Evolutionary conservation across 92 coral and sea anemone species (phyloP), one percentile per base, ranked within the genome.

Genomic region (Montipora capitata): DNA sequence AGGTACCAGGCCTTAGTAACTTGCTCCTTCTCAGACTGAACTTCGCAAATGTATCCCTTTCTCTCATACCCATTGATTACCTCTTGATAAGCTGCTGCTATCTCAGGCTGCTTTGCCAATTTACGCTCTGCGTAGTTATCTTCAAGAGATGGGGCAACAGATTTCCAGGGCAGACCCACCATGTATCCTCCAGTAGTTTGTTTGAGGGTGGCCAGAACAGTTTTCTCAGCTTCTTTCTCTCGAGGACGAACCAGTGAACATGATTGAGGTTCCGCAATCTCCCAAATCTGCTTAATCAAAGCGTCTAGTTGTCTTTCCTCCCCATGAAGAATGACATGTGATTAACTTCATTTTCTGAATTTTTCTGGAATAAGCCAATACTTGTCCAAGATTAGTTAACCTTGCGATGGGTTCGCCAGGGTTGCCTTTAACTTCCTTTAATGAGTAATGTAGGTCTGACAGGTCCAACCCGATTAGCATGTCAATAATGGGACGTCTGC

Each of bases 391-490:
- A 58, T 6, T 6, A 4, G 12, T 58, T 13, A 58, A 58, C 64
- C 64, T 58, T 58, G 64, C 64, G 15, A 58, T 58, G 64, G 64
- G 64, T 58, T 58, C 64, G n/a, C 27, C 27, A 20, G 27, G 27
- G 27, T 20, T 20, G 27, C 27, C 27, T 20, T 20, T 20, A 20
- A 20, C 27, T 20, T 20, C 27, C 27, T 20, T 20, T 20, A 20
- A 20, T 20, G 27, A 0, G 27, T 20, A 20, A 16, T 2, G 64
- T 58, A 58, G 15, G 64, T 58, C 64, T 10, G 64, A 58, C 39
- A 51, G 76, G 44, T 87, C 91, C 3, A 87, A 40, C n/a, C 87
- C 91, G 57, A 87, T 87, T 13, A 87, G 77, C 54, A 87, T 20
- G 27, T 20, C 27, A 20, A 20, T 20, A 20, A 20, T 20, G 27